A percentile compares a stretch with the other conserved stretches of the same genome.
Conservation (phyloP, 2,888 invertebrate genomes). For the Leucoptera coffeella region DNA sequence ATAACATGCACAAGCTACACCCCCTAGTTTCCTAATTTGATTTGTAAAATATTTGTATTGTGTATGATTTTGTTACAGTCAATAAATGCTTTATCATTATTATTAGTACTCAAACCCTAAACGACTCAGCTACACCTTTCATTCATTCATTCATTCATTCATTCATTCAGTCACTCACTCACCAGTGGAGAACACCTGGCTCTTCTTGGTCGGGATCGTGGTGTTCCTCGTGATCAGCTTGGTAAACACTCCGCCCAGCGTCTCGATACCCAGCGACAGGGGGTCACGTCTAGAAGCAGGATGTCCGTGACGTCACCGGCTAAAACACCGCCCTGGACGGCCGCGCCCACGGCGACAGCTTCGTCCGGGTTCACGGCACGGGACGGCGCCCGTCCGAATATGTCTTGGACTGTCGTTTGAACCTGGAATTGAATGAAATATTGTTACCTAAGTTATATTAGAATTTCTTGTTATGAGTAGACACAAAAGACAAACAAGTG, state of each 20-base stretch:
- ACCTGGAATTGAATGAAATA: conserved; percentile 22
- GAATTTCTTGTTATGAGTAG: too few relatives aligned
- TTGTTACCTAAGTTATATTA: not conserved
- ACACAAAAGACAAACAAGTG: too few relatives aligned
- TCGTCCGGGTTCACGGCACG: conserved; percentile 91
- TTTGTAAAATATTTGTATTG: too few relatives aligned
- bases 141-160: too few relatives aligned
- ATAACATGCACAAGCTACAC: too few relatives aligned
- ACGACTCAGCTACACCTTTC: too few relatives aligned
- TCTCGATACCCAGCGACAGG: conserved; percentile 74
- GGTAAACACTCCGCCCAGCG: conserved; percentile 80
- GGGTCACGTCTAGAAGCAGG: conserved; percentile 77
- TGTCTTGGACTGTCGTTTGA: conserved; percentile 76
- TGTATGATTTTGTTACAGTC: too few relatives aligned
- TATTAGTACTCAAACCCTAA: too few relatives aligned
- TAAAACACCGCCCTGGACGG: conserved; percentile 89
- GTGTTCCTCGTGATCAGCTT: conserved; percentile 79
- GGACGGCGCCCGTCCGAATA: conserved; percentile 91
- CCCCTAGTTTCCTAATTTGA: too few relatives aligned
- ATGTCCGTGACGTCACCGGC: conserved; percentile 88
- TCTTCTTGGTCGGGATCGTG: conserved; percentile 74
- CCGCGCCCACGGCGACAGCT: conserved; percentile 90
- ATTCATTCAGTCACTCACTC: too few relatives aligned
- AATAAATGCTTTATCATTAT: too few relatives aligned
- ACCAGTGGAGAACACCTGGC: conserved; percentile 84